Percentiles rank a stretch among this genome's conserved stretches.
Evolutionary conservation across 2,113 vertebrate species (phyloP).

Genomic region (Fulmarus glacialis): DNA sequence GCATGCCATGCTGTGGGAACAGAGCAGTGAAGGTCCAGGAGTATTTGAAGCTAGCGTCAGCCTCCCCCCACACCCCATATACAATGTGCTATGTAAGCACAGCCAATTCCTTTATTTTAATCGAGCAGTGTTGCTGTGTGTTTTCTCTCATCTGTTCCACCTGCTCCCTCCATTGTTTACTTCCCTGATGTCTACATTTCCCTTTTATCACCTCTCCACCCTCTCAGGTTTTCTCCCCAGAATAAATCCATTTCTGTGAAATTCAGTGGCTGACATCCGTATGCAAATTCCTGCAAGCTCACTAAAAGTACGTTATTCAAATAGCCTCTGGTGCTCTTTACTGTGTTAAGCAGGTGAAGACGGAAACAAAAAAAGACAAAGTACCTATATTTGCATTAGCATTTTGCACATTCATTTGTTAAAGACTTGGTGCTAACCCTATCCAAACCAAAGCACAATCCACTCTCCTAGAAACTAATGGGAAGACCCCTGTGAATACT

Average conservation of each 20-base stretch:
- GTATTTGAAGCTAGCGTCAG: neutral
- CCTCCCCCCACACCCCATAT: neutral
- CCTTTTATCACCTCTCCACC: neutral
- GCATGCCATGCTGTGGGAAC: neutral
- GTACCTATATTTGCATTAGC: constrained; percentile 45
- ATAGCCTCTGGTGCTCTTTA: neutral
- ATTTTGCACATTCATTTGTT: constrained; percentile 26
- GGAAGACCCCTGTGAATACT: neutral
- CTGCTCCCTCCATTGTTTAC: neutral
- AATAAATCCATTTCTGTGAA: neutral
- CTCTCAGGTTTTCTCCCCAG: neutral
- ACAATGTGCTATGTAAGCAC: neutral
- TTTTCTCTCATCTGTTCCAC: neutral
- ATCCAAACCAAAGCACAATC: neutral
- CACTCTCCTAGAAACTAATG: neutral
- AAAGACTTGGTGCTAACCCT: neutral
- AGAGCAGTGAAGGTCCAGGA: neutral
- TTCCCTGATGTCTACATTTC: neutral
- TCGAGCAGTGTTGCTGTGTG: neutral
- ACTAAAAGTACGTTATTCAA: constrained; percentile 13
- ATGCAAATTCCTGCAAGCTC: constrained; percentile 40
- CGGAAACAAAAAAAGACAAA: neutral
- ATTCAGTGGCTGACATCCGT: neutral
- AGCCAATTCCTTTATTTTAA: neutral
- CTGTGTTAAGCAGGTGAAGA: neutral